Base-by-base conservation (phyloP, 2,113 vertebrate genomes). In the Callipepla squamata region DNA sequence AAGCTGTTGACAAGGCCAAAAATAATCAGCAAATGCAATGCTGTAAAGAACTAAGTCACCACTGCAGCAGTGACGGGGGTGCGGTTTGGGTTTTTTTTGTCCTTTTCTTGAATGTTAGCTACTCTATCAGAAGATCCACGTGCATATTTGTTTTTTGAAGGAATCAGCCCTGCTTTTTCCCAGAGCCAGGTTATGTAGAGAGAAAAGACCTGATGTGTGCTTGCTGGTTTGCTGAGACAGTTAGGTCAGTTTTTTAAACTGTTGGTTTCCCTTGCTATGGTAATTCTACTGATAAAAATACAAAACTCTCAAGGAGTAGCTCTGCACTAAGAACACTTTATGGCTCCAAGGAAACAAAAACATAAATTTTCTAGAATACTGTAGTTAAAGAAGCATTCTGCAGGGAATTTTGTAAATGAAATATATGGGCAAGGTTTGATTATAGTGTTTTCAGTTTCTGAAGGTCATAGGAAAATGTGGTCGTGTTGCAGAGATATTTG, bases 401-500 rank as follows among this genome's bases (percentile, higher is more conserved):
- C 40, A 30, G 61, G 53, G 90, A 63, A 90, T 85, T 42, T 67
- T 82, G 10, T 50, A 59, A 67, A 80, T 70, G 55, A 53, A 74
- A 68, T 90, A 53, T 69, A 83, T 40, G 16, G 26, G 38, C 21
- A 25, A 36, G 57, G 7, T 36, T 93, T 92, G 40, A 66, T 19
- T 45, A 44, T 67, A 44, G 65, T 73, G 16, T 89, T 77, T 93
- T 80, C 62, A 87, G 22, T 91, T 96, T 96, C 79, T 79, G 74
- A 87, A 78, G 53, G 45, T 70, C 93, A 86, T 87, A 84, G 82
- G 30, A 84, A 26, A 87, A 77, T 51, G 26, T 53, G 44, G 42
- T 80, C 58, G 53, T 87, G 80, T 44, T 93, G 76, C 86, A 93
- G 85, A 90, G 65, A 62, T 77, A 95, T 88, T 87, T 94, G 83